These are phyloP conservation scores for Propithecus deckenii DNA, from an alignment of 2,797 vertebrate species.

Conservation along the genomic window DNA sequence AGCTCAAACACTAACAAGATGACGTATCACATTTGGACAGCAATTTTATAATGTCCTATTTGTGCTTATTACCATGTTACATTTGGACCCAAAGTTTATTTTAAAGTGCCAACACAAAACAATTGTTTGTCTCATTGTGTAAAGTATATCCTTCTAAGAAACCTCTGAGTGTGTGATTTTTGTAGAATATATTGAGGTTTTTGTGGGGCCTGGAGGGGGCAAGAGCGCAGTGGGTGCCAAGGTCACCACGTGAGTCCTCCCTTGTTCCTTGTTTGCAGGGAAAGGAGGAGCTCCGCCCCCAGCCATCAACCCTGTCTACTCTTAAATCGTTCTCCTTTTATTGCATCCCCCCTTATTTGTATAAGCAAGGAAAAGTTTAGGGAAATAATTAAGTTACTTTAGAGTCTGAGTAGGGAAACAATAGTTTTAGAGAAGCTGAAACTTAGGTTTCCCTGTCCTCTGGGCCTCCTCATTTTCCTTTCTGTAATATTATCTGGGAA, in stretches of 20 bases:
- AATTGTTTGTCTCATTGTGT: background rate
- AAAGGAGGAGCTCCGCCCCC: background rate
- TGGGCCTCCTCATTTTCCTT: background rate
- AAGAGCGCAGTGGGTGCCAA: background rate
- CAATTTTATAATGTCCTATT: background rate
- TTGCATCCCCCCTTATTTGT: background rate
- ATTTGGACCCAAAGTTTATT: background rate
- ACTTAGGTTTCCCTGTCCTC: background rate
- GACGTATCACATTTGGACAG: background rate
- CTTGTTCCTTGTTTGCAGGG: background rate
- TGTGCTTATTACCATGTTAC: background rate
- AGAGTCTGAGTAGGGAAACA: background rate
- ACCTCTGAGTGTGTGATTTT: background rate
- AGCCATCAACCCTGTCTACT: no score
- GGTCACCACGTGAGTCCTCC: background rate
- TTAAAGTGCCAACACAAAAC: background rate
- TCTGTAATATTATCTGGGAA: background rate
- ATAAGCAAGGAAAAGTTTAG: background rate
- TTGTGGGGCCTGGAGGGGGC: background rate
- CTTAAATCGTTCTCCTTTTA: background rate
- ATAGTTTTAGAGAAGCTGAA: background rate
- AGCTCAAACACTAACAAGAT: background rate
- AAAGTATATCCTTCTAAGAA: background rate
- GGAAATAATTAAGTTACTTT: background rate
- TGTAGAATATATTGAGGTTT: background rate